Conservation (phyloP, 1,140 invertebrate genomes). For the Hypsibius dujardini region DNA sequence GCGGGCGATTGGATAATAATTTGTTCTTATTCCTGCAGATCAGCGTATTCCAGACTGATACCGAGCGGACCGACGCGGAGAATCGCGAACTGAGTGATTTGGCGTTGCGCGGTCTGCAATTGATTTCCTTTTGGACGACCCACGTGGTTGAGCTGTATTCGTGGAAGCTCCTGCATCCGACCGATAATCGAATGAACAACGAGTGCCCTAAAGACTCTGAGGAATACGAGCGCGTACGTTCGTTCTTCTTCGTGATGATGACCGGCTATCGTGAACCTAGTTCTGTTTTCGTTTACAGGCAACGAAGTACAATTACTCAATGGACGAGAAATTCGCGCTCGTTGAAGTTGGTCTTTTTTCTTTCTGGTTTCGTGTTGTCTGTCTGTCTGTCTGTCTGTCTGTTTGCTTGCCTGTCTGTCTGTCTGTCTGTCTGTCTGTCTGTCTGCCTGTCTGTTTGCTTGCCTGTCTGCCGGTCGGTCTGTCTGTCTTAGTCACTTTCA, state of each 20-base stretch:
- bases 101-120: constrained; percentile 70
- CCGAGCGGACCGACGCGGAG: constrained; percentile 64
- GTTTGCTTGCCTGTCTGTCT: no score
- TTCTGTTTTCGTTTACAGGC: constrained; percentile 40
- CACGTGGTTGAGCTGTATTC: constrained; percentile 93
- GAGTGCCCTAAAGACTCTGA: constrained; percentile 91
- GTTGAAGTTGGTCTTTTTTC: constrained; percentile 73
- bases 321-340: constrained; percentile 91
- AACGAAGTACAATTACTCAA: constrained; percentile 90
- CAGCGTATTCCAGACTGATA: constrained; percentile 38
- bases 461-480: no score
- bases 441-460: no score
- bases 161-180: constrained; percentile 94
- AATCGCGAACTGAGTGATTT: constrained; percentile 81
- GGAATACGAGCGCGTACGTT: constrained; percentile 78
- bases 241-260: no score
- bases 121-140: constrained; percentile 88
- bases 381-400: no score
- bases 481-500: no score
- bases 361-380: no score
- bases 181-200: constrained; percentile 87
- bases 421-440: no score
- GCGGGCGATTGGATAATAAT: no score
- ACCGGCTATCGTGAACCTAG: no score
- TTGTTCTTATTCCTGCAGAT: background rate